Evolutionary conservation across 2,797 vertebrate species (phyloP), one percentile per base, ranked within the genome.

Genomic region (Diglossa cyanea): DNA sequence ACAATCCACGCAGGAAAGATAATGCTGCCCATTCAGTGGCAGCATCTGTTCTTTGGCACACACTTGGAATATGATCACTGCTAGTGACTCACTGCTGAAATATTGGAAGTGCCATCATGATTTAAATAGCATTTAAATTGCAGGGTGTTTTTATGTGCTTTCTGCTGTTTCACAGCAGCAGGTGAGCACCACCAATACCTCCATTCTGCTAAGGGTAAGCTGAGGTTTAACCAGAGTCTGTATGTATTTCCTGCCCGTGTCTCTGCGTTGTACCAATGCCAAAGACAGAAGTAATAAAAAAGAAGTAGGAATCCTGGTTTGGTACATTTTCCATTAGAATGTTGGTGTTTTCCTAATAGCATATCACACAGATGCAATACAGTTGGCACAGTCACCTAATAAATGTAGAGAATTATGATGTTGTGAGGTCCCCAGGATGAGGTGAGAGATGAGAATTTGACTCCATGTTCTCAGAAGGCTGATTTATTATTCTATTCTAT

Each of bases 41-140:
- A 94, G 92, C 86, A 94, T 96, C 94, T 97, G 93, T 82, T 95
- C 83, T 97, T 85, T 94, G 88, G 94, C 90, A 44, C 82, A 23
- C 1, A 0, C 39, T 77, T 85, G 63, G 78, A 79, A 87, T 82
- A 44, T 63, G 80, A 89, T 74, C 53, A n/a, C 44, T 93, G 53
- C 85, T 93, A 40, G 66, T 58, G 82, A 84, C 79, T 90, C 26
- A 25, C 72, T 85, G 50, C 61, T 93, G 86, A 93, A 95, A 87
- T 93, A 83, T 21, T 89, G 84, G 53, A 95, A 77, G 65, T 37
- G 62, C 57, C 57, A 68, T 79, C 37, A 1, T 72, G 45, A 58
- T 93, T 82, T 87, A 88, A 92, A 86, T 57, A 87, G 26, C 37
- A 45, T 70, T 91, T 73, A 33, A 73, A 79, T 67, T 91, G 11